Base-by-base conservation (phyloP, 1,140 invertebrate species). In the Drosophila bocqueti region DNA sequence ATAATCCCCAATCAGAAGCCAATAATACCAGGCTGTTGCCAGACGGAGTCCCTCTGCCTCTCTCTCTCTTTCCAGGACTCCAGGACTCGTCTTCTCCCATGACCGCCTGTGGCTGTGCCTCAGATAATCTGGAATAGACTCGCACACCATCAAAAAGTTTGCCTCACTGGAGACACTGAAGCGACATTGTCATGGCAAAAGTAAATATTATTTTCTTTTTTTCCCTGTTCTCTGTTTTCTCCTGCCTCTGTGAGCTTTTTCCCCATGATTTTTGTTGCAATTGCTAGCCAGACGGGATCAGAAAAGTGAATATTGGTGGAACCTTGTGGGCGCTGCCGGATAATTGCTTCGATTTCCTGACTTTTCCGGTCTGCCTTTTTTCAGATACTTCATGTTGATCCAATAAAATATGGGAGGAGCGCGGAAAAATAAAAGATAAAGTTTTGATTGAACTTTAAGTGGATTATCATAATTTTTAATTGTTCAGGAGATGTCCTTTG, bases 1-100 rank as follows among this genome's bases (percentile, higher is more conserved):
- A 84, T 89, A 89, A 89, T 89, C 84, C 84, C 85, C 84, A 89
- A 89, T 89, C 85, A 90, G 84, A 89, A 89, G 85, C 84, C 84
- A 89, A 87, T 87, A 87, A 87, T 84, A 90, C 84, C 81, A 63
- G 69, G 78, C 71, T 65, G 71, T 76, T 72, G 65, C 75, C 80
- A 62, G 55, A 46, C 57, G 31, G 43, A 50, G 46, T 42, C 45
- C 36, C 59, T 36, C 13, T 24, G 18, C 43, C n/a, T 1, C n/a
- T 36, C 3, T 40, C 8, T 40, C 9, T 11, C 34, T 38, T 13
- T 45, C 21, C 29, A 0, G 11, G 13, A 34, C 31, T 21, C 13
- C 38, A 43, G 64, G 21, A 18, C 52, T 24, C 21, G 11, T 13
- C 31, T 38, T 21, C 45, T 34, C 21, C 45, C 13, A 18, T 38